phyloP scores from a whole-genome alignment of 2,113 vertebrate genomes.

The Gadus macrocephalus region DNA sequence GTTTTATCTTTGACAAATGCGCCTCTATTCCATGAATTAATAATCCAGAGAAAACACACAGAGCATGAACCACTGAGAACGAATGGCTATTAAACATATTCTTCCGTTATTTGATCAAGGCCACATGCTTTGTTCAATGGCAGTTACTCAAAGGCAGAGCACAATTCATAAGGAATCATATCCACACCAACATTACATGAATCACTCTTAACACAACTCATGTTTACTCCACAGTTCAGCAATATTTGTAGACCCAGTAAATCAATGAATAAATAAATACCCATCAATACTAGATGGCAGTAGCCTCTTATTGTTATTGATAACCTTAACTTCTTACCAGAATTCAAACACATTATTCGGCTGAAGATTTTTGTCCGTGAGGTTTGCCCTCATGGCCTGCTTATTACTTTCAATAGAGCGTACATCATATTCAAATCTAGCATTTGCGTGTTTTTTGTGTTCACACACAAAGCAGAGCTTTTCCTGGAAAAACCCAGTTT shows the following conservation, averaged over 20 bases:
- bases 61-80: neutral
- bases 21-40: neutral
- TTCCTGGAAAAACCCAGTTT: neutral
- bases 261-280: neutral
- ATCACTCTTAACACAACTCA: neutral
- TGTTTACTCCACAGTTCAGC: neutral
- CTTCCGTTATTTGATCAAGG: constrained; percentile 1
- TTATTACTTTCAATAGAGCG: constrained; percentile 10
- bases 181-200: neutral
- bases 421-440: constrained; percentile 17
- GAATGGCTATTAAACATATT: neutral
- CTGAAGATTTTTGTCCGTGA: constrained; percentile 6
- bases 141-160: neutral
- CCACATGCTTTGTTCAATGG: neutral
- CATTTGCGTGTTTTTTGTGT: constrained; percentile 3
- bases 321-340: constrained; percentile 3
- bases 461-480: constrained; percentile 1
- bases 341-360: constrained; percentile 12
- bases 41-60: neutral
- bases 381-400: constrained; percentile 1
- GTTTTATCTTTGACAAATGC: neutral
- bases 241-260: neutral
- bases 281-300: neutral
- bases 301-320: constrained; percentile 4
- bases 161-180: neutral